These are phyloP conservation scores for Pangasianodon hypophthalmus DNA, from an alignment of 2,113 vertebrate genomes.

Conservation along the genomic window DNA sequence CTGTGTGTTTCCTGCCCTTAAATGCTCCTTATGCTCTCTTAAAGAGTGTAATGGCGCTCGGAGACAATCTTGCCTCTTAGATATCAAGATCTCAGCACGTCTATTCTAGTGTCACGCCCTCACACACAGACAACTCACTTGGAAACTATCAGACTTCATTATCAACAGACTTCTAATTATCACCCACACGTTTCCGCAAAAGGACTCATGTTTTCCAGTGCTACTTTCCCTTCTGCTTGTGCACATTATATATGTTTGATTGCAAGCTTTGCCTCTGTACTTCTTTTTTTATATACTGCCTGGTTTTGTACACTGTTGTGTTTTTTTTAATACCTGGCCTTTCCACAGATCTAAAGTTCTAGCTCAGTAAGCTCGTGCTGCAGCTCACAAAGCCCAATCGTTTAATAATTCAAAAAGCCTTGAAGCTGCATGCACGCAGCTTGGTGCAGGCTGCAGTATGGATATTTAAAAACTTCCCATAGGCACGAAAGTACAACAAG, in stretches of 20 bases:
- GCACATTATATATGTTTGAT: background rate
- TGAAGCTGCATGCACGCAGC: background rate
- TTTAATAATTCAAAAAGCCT: conserved; percentile 32
- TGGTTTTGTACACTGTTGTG: background rate
- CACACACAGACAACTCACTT: background rate
- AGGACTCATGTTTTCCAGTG: background rate
- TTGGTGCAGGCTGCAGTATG: background rate
- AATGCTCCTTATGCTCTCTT: background rate
- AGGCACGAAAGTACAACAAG: background rate
- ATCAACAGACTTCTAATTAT: background rate
- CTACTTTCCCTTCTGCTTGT: background rate
- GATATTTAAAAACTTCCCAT: conserved; percentile 10
- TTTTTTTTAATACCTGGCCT: background rate
- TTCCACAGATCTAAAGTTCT: background rate
- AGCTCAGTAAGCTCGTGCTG: background rate
- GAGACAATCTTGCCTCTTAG: background rate
- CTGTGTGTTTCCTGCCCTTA: background rate
- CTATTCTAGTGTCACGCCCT: background rate
- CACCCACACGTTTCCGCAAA: background rate
- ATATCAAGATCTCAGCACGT: background rate
- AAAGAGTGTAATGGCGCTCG: background rate
- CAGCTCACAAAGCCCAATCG: background rate
- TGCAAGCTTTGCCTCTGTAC: background rate
- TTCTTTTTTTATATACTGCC: background rate
- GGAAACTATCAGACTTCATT: conserved; percentile 6